phyloP scores from a whole-genome alignment of 1,140 invertebrate genomes.

The Chlorops oryzae region DNA sequence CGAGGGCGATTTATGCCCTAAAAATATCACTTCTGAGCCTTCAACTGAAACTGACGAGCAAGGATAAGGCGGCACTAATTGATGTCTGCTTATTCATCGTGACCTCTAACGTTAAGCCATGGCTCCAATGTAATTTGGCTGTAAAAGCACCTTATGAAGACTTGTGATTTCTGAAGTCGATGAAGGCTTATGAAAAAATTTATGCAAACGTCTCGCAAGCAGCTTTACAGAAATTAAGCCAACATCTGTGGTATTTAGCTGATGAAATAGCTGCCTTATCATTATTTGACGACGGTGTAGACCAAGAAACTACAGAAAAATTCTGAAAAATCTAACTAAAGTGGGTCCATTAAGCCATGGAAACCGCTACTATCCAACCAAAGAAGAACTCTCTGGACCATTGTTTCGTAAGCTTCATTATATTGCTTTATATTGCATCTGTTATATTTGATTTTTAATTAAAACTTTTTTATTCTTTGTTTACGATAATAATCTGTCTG shows the following conservation, averaged over 20 bases:
- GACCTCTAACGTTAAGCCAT: conserved; percentile 13
- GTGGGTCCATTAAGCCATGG: neutral
- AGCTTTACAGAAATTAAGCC: too few species aligned
- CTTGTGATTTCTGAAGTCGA: conserved; percentile 12
- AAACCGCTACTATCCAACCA: conserved; percentile 2
- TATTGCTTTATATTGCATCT: neutral
- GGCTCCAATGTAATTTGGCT: conserved; percentile 17
- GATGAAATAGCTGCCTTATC: neutral
- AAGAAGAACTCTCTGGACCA: conserved; percentile 5
- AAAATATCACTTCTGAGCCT: neutral
- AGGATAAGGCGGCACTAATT: neutral
- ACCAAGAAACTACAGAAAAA: too few species aligned
- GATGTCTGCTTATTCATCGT: conserved; percentile 15
- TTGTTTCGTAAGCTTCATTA: neutral
- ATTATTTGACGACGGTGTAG: too few species aligned
- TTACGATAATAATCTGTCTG: neutral
- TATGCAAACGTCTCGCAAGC: conserved; percentile 12
- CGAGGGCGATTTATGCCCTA: too few species aligned
- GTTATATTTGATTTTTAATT: neutral
- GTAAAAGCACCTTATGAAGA: conserved; percentile 18
- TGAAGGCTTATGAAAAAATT: conserved; percentile 17
- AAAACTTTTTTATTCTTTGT: neutral
- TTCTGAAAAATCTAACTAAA: neutral
- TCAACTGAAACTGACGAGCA: conserved; percentile 1
- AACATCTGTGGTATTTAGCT: conserved; percentile 16